Evolutionary conservation across 2,113 vertebrate genomes (phyloP), one percentile per base, ranked within the genome.

Genomic region (Sebastes fasciatus): DNA sequence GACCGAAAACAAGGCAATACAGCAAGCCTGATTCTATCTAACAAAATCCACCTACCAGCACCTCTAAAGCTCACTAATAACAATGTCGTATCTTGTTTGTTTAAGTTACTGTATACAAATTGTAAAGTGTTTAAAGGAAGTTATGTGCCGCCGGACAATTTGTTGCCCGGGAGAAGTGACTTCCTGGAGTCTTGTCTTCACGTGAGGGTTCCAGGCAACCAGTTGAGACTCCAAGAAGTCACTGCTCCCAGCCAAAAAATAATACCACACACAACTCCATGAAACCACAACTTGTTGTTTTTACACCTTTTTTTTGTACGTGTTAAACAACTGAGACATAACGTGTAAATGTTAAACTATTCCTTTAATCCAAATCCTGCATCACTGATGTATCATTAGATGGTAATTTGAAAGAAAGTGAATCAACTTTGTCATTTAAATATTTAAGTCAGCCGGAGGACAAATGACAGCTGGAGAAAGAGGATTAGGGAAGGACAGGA

Each of bases 391-490:
- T 57, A 62, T 57, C 51, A 45, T 79, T 43, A 49, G 13, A 57
- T 21, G 7, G 3, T 23, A 40, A 66, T 71, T 45, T 40, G 19
- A 49, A 52, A 14, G 7, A 34, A 74, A 68, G 2, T 49, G 5
- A 42, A 66, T 48, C 49, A 69, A 57, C 6, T 2, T 45, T 49
- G 16, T 63, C 4, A 68, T 63, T 57, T 10, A 61, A 82, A 66
- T 71, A 66, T 60, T 66, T 46, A 46, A 86, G 58, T 54, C 60
- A 55, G 48, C 48, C 45, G 6, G n/a, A 62, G 68, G 79, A 88
- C 51, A 89, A 79, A 82, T 82, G 77, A 77, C 57, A 84, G 57
- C 64, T 74, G 81, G 84, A 89, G 55, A 76, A 87, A 72, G 57
- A 81, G 78, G 83, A 75, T 58, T 63, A 80, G 76, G 89, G 57